phyloP scores from a whole-genome alignment of 2,888 invertebrate species.

The Chorisops tibialis region DNA sequence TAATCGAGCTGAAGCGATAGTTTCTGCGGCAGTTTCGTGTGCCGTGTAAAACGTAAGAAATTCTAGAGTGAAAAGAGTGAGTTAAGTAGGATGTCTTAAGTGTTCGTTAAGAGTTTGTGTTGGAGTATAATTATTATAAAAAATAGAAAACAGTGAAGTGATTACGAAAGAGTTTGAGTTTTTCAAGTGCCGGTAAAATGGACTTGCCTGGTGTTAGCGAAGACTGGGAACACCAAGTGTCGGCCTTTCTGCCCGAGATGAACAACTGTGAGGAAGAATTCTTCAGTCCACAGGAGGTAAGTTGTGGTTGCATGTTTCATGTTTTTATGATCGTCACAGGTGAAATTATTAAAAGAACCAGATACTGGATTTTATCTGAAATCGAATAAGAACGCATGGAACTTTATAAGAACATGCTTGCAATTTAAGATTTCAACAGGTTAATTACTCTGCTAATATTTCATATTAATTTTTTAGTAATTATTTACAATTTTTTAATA shows the following conservation, averaged over 20 bases:
- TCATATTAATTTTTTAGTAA: too few species aligned
- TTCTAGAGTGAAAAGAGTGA: not conserved
- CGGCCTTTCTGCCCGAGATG: slow-evolving; percentile 60
- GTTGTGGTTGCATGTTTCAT: slow-evolving; percentile 35
- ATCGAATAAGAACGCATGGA: too few species aligned
- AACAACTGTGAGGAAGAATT: slow-evolving; percentile 59
- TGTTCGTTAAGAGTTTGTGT: not conserved
- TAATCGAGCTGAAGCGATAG: too few species aligned
- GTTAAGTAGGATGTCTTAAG: not conserved
- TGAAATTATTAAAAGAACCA: too few species aligned
- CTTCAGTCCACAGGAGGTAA: slow-evolving; percentile 61
- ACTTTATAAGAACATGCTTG: too few species aligned
- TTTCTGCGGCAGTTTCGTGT: too few species aligned
- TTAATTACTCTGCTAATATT: too few species aligned
- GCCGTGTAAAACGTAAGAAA: not conserved
- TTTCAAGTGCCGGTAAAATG: slow-evolving; percentile 30
- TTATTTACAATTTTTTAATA: too few species aligned
- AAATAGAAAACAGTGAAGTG: not conserved
- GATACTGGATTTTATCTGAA: too few species aligned
- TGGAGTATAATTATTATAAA: not conserved
- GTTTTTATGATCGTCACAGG: too few species aligned
- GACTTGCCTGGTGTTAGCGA: slow-evolving; percentile 44
- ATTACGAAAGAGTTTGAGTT: not conserved
- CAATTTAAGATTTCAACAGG: too few species aligned
- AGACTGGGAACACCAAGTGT: slow-evolving; percentile 62